A percentile compares a stretch with the other conserved stretches of the same genome.
Conservation (phyloP, 2,797 vertebrate species). For the Thaleichthys pacificus region DNA sequence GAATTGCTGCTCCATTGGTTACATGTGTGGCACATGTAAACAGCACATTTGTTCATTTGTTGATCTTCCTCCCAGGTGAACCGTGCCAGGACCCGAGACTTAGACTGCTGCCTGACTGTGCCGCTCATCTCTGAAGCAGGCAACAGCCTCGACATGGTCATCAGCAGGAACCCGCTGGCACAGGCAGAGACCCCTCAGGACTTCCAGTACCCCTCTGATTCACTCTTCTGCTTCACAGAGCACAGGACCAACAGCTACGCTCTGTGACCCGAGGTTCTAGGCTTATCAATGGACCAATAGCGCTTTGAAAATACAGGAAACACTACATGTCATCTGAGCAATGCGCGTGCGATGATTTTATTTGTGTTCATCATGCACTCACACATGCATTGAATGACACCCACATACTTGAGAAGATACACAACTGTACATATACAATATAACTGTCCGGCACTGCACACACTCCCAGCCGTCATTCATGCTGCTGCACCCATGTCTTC, state of each 20-base stretch:
- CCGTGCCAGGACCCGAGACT: conserved; percentile 86
- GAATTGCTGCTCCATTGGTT: not conserved
- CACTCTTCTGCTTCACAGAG: conserved; percentile 60
- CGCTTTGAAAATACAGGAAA: conserved; percentile 23
- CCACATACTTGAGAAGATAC: not conserved
- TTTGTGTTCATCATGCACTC: conserved; percentile 1
- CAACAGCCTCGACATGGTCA: conserved; percentile 85
- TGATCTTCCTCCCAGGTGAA: conserved; percentile 80
- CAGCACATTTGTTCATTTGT: not conserved
- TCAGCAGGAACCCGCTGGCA: conserved; percentile 87
- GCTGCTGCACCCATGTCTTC: conserved; percentile 9
- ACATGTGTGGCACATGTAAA: not conserved
- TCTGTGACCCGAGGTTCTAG: conserved; percentile 70
- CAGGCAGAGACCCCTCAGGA: conserved; percentile 58
- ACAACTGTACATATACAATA: conserved; percentile 1
- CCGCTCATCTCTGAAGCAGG: conserved; percentile 90
- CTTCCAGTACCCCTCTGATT: conserved; percentile 57
- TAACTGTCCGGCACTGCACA: not conserved
- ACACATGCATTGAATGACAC: not conserved
- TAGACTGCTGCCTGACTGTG: conserved; percentile 93
- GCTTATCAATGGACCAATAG: conserved; percentile 11
- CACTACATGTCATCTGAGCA: conserved; percentile 9
- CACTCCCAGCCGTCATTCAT: conserved; percentile 20
- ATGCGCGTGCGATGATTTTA: not conserved
- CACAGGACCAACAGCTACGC: conserved; percentile 76